phyloP scores from a whole-genome alignment of 2,797 vertebrate genomes.

The Columba guinea region DNA sequence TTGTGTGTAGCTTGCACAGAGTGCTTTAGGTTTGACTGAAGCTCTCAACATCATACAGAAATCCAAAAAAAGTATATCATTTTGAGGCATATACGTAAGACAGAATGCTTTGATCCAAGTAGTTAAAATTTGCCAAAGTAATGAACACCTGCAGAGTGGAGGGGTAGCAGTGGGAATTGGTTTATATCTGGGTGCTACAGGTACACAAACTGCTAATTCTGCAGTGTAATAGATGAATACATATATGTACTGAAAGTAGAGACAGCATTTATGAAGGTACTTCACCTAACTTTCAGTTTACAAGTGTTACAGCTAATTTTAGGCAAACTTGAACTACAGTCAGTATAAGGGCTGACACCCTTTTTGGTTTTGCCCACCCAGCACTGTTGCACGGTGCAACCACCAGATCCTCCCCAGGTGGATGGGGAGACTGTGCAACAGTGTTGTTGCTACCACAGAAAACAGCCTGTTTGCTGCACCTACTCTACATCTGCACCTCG shows the following conservation, averaged over 20 bases:
- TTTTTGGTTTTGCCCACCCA: background rate
- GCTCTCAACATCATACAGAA: background rate
- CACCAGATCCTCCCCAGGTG: background rate
- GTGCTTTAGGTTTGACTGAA: background rate
- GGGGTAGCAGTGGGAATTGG: background rate
- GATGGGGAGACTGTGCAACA: background rate
- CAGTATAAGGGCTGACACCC: background rate
- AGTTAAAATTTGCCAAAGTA: background rate
- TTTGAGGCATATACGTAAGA: background rate
- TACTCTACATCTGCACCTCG: accelerated
- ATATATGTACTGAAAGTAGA: background rate
- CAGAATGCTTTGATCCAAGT: background rate
- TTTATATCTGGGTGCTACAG: background rate
- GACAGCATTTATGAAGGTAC: background rate
- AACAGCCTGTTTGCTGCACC: background rate
- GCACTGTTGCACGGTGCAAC: background rate
- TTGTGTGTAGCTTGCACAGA: background rate
- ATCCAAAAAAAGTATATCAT: background rate
- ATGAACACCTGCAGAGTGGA: background rate
- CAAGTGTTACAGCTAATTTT: background rate
- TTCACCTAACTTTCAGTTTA: background rate
- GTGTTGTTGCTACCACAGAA: background rate
- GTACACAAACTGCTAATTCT: background rate
- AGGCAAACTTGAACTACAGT: background rate
- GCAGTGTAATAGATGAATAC: background rate